phyloP scores from a whole-genome alignment of 1,140 invertebrate species.

The Bombus difficillimus region DNA sequence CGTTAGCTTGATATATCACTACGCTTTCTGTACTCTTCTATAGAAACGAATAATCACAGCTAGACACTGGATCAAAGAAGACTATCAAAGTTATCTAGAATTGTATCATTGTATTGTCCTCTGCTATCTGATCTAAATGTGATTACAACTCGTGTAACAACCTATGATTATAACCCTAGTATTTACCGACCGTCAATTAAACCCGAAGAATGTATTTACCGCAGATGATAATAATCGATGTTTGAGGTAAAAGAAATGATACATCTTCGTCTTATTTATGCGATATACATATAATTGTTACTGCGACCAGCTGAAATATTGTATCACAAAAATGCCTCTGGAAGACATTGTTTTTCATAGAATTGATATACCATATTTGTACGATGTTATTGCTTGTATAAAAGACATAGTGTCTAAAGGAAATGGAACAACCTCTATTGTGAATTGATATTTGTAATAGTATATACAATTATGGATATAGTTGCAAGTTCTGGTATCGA shows the following conservation, averaged over 20 bases:
- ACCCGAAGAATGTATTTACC: slow-evolving; percentile 15
- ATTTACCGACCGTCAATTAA: slow-evolving; percentile 57
- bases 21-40: background rate
- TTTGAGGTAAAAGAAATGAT: background rate
- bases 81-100: background rate
- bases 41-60: background rate
- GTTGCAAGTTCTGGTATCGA: background rate
- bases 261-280: slow-evolving; percentile 4
- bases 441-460: background rate
- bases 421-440: background rate
- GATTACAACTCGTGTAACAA: background rate
- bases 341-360: slow-evolving; percentile 19
- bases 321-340: slow-evolving; percentile 3
- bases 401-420: background rate
- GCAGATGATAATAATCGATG: slow-evolving; percentile 37
- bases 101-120: background rate
- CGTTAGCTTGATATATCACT: slow-evolving; percentile 17
- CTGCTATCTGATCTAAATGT: slow-evolving; percentile 27
- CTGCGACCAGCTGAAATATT: background rate
- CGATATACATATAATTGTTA: slow-evolving; percentile 27
- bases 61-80: background rate
- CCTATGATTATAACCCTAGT: slow-evolving; percentile 22
- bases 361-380: slow-evolving; percentile 2
- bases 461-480: background rate
- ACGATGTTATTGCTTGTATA: slow-evolving; percentile 3